phyloP scores from a whole-genome alignment of 2,888 invertebrate species.

The Archips crataeganus region DNA sequence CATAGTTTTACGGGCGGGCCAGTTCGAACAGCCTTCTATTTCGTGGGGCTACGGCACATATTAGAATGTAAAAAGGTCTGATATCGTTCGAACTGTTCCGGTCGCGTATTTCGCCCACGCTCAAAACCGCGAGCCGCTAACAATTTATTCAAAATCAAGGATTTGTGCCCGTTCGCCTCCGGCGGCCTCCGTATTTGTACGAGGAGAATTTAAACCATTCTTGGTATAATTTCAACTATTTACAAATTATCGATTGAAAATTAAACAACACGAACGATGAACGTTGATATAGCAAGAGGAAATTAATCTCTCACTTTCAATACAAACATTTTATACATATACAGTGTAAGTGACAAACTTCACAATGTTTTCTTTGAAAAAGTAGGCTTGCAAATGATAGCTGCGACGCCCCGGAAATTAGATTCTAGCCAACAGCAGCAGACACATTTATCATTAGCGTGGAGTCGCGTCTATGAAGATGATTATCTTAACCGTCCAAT shows the following conservation, averaged over 20 bases:
- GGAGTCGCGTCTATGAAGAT: slow-evolving; percentile 41
- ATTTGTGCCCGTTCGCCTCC: slow-evolving; percentile 67
- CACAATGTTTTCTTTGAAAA: slow-evolving; percentile 29
- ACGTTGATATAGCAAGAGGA: slow-evolving; percentile 17
- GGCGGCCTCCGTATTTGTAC: slow-evolving; percentile 46
- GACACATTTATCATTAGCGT: slow-evolving; percentile 37
- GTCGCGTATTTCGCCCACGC: slow-evolving; percentile 77
- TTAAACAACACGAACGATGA: slow-evolving; percentile 25
- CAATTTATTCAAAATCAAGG: slow-evolving; percentile 79
- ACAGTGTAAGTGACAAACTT: slow-evolving; percentile 19
- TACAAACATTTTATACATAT: slow-evolving; percentile 5
- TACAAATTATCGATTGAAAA: slow-evolving; percentile 26
- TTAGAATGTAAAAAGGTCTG: slow-evolving; percentile 58
- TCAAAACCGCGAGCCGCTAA: slow-evolving; percentile 65
- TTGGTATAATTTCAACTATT: slow-evolving; percentile 43
- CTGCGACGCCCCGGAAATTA: slow-evolving; percentile 36
- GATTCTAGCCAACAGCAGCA: slow-evolving; percentile 29
- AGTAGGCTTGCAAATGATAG: slow-evolving; percentile 38
- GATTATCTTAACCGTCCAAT: slow-evolving; percentile 58
- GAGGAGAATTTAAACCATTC: slow-evolving; percentile 47
- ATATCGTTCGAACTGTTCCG: slow-evolving; percentile 51
- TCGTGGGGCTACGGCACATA: slow-evolving; percentile 62
- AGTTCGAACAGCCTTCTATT: slow-evolving; percentile 52
- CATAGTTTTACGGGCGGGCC: slow-evolving; percentile 53
- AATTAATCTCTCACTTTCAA: slow-evolving; percentile 33